Percentiles rank a stretch among this genome's conserved stretches.
phyloP scores from a whole-genome alignment of 2,888 invertebrate genomes.

The Mimachlamys varia region DNA sequence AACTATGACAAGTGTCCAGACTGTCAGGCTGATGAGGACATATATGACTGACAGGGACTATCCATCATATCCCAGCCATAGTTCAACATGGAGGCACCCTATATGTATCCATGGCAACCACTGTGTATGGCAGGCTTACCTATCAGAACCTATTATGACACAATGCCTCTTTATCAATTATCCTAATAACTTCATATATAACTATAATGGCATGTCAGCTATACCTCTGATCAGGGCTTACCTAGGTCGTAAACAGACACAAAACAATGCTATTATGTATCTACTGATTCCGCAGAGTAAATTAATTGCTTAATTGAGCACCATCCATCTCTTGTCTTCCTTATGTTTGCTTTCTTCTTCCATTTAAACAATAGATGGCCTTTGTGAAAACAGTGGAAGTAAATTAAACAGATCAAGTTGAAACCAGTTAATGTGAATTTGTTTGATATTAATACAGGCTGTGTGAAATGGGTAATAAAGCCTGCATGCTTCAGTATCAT shows the following conservation, averaged over 20 bases:
- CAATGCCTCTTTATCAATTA: conserved; percentile 29
- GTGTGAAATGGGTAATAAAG: neutral
- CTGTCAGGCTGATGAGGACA: neutral
- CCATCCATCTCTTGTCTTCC: neutral
- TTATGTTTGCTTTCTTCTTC: neutral
- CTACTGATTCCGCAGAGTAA: neutral
- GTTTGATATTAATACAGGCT: conserved; percentile 10
- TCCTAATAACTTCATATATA: conserved; percentile 11
- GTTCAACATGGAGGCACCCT: neutral
- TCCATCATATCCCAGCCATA: conserved; percentile 18
- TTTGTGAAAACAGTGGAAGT: conserved; percentile 5
- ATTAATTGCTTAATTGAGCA: conserved; percentile 32
- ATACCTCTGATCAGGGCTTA: neutral
- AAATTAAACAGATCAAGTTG: neutral
- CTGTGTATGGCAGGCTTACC: neutral
- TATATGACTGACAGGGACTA: neutral
- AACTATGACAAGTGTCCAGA: neutral
- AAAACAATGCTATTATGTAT: neutral
- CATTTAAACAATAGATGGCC: conserved; percentile 35
- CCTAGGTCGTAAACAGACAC: neutral
- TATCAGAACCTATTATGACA: neutral
- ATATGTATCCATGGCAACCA: neutral
- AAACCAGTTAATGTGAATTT: neutral
- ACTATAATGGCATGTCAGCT: conserved; percentile 10
- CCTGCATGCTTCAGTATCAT: neutral